Evolutionary conservation across 2,888 invertebrate species (phyloP).

Genomic region (Caenorhabditis panamensis): DNA sequence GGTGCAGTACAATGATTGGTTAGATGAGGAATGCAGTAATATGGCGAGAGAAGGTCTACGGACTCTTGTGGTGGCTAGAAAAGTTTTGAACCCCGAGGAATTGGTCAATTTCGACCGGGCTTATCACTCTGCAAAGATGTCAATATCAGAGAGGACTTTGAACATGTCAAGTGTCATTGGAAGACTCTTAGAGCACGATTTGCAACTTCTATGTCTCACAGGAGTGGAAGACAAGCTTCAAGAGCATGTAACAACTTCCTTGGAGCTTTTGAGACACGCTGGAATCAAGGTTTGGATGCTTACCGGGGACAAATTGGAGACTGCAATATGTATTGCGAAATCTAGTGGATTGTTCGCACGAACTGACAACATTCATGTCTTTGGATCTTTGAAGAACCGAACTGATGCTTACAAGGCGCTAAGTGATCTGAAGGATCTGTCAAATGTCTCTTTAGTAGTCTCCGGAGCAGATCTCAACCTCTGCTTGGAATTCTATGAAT

Average conservation of each 20-base stretch:
- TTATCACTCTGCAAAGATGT: conserved; percentile 83
- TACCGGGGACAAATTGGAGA: conserved; percentile 84
- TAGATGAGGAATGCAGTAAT: conserved; percentile 93
- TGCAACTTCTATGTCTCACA: conserved; percentile 87
- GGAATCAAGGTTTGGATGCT: conserved; percentile 87
- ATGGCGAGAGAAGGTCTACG: conserved; percentile 88
- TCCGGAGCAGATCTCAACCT: conserved; percentile 87
- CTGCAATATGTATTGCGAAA: conserved; percentile 98
- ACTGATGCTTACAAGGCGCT: conserved; percentile 86
- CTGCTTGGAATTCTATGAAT: conserved; percentile 87
- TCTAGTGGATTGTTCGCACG: conserved; percentile 85
- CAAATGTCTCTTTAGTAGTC: conserved; percentile 86
- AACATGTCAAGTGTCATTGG: conserved; percentile 89
- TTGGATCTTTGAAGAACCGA: conserved; percentile 86
- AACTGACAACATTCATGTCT: conserved; percentile 88
- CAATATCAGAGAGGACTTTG: conserved; percentile 89
- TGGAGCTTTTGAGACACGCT: conserved; percentile 87
- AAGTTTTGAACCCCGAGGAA: conserved; percentile 83
- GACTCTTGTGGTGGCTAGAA: conserved; percentile 64
- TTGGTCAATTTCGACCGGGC: conserved; percentile 86
- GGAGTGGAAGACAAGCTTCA: conserved; percentile 88
- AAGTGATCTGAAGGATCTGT: conserved; percentile 84
- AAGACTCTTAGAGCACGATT: conserved; percentile 91
- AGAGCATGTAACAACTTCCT: conserved; percentile 86
- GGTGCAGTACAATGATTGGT: conserved; percentile 95